A percentile compares a stretch with the other conserved stretches of the same genome.
Conservation (phyloP, 2,797 vertebrate genomes). For the Iguana delicatissima region DNA sequence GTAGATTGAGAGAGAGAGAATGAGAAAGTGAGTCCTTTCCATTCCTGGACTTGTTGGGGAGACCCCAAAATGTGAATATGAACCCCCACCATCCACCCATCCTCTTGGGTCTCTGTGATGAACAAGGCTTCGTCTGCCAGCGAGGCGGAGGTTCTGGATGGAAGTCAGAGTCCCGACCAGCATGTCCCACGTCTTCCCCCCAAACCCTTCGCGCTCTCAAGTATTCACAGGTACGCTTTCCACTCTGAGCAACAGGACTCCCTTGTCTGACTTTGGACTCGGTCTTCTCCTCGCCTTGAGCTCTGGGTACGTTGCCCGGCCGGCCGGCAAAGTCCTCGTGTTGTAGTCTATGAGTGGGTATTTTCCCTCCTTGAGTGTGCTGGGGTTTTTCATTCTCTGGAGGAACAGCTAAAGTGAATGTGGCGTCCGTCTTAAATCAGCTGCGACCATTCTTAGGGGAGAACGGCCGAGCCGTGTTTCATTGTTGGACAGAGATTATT, state of each 20-base stretch:
- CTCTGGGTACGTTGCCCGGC: not conserved
- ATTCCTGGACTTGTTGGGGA: slow-evolving; percentile 33
- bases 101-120: not conserved
- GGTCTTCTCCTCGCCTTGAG: not conserved
- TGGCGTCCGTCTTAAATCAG: not conserved
- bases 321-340: not conserved
- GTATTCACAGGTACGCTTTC: slow-evolving; percentile 56
- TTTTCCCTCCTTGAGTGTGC: not conserved
- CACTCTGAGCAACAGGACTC: not conserved
- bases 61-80: slow-evolving; percentile 5
- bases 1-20: not conserved
- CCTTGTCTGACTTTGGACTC: not conserved
- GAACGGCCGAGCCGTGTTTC: not conserved
- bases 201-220: not conserved
- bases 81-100: not conserved
- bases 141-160: slow-evolving; percentile 26
- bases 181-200: not conserved
- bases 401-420: not conserved
- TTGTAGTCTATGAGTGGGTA: not conserved
- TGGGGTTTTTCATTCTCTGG: slow-evolving; percentile 7
- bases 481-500: slow-evolving; percentile 10
- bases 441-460: not conserved
- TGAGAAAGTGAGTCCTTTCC: slow-evolving; percentile 17
- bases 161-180: slow-evolving; percentile 16
- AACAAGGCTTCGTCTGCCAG: slow-evolving; percentile 40